Conservation (phyloP, 1,140 invertebrate species). For the Oryctes rhinoceros region DNA sequence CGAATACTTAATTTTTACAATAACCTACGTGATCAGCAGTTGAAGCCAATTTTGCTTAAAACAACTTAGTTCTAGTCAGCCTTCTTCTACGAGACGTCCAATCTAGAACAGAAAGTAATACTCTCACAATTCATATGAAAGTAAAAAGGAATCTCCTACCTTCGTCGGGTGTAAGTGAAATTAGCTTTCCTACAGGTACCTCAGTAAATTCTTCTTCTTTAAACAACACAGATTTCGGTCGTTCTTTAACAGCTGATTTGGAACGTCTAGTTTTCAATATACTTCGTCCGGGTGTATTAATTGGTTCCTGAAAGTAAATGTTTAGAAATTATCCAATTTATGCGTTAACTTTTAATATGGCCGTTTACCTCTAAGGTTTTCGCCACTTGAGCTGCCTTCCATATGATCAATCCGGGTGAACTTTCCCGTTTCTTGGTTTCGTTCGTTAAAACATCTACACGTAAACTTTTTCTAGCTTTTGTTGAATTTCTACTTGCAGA, state of each 20-base stretch:
- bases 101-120: too few species aligned
- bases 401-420: slow-evolving; percentile 26
- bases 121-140: too few species aligned
- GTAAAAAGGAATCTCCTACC: background rate
- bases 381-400: background rate
- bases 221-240: background rate
- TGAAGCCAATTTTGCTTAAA: background rate
- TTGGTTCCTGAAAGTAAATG: background rate
- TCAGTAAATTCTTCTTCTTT: background rate
- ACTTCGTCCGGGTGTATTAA: background rate
- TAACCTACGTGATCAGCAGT: too few species aligned
- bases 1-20: background rate
- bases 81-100: background rate
- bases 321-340: background rate
- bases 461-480: slow-evolving; percentile 11
- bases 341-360: background rate
- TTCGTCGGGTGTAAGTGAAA: slow-evolving; percentile 2
- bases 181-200: slow-evolving; percentile 8
- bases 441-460: slow-evolving; percentile 1
- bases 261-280: background rate
- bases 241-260: too few species aligned
- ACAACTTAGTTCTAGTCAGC: slow-evolving; percentile 1
- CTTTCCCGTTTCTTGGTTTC: background rate
- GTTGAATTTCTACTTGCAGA: background rate
- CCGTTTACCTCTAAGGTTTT: background rate